phyloP scores from a whole-genome alignment of 2,113 vertebrate species.

The Eonycteris spelaea region DNA sequence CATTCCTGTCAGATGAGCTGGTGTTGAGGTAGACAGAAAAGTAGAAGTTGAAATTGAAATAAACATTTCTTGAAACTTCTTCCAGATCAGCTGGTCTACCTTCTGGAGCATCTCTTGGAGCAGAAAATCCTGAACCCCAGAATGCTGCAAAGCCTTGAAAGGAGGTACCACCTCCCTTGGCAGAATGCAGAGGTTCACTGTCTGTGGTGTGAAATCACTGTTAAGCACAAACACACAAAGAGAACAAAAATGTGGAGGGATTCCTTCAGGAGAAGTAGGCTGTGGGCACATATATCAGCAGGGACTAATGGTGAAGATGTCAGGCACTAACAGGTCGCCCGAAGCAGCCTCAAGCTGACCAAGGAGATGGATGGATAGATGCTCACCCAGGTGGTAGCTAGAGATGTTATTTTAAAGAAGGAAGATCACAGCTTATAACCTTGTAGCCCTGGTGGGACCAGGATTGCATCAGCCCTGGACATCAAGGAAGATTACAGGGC shows the following conservation, averaged over 20 bases:
- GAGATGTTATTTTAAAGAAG: slow-evolving; percentile 50
- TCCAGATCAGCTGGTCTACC: slow-evolving; percentile 92
- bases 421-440: slow-evolving; percentile 78
- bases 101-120: slow-evolving; percentile 92
- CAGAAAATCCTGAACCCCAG: slow-evolving; percentile 83
- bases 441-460: slow-evolving; percentile 66
- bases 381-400: too few relatives aligned
- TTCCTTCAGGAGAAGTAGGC: slow-evolving; percentile 93
- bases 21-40: too few relatives aligned
- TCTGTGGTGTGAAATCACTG: slow-evolving; percentile 95
- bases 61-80: slow-evolving; percentile 74
- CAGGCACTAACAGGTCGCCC: too few relatives aligned
- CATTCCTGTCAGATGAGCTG: too few relatives aligned
- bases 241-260: slow-evolving; percentile 87
- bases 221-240: slow-evolving; percentile 88
- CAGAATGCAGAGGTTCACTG: slow-evolving; percentile 96
- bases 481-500: slow-evolving; percentile 76
- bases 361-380: too few relatives aligned
- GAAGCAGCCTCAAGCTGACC: too few relatives aligned
- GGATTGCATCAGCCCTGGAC: slow-evolving; percentile 76
- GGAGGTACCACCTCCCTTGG: slow-evolving; percentile 83
- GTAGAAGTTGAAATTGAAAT: too few relatives aligned
- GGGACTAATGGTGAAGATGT: too few relatives aligned
- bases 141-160: slow-evolving; percentile 84
- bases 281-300: too few relatives aligned